Conservation (phyloP, 2,113 vertebrate genomes). For the Sapayoa aenigma region DNA sequence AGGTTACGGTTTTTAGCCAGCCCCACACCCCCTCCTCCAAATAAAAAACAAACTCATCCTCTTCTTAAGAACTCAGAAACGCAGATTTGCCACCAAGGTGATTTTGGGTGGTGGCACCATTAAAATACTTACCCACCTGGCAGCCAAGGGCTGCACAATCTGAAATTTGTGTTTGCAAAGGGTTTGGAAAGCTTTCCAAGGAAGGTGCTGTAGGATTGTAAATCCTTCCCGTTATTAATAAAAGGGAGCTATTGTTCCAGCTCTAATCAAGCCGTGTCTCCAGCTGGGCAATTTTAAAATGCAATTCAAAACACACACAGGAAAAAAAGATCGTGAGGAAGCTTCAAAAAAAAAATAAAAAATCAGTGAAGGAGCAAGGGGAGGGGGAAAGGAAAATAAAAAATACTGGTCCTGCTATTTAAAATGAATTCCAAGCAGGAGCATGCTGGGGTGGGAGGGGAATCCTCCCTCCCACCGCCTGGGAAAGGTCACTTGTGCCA, state of each 20-base stretch:
- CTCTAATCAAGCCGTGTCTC: conserved; percentile 39
- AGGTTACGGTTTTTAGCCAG: not conserved
- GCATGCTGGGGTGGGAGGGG: not conserved
- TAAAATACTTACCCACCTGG: conserved; percentile 47
- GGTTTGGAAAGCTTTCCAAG: conserved; percentile 47
- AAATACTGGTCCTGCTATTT: not conserved
- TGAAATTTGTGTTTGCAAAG: conserved; percentile 52
- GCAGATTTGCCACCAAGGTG: not conserved
- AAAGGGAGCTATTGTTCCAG: conserved; percentile 50
- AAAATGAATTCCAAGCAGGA: not conserved
- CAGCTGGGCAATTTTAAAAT: conserved; percentile 44
- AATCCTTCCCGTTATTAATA: conserved; percentile 53
- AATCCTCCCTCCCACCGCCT: not conserved
- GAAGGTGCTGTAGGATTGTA: conserved; percentile 44
- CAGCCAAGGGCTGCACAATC: conserved; percentile 34
- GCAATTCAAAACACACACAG: conserved; percentile 7
- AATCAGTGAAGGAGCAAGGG: not conserved
- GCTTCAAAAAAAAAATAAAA: not conserved
- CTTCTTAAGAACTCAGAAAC: not conserved
- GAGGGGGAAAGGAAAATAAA: not conserved
- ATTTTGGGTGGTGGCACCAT: not conserved
- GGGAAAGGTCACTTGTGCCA: conserved; percentile 52
- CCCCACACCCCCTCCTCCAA: not conserved
- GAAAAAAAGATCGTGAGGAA: not conserved
- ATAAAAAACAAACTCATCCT: not conserved